Evolutionary conservation across 2,113 vertebrate genomes (phyloP), one percentile per base, ranked within the genome.

Genomic region (Thamnaconus septentrionalis): DNA sequence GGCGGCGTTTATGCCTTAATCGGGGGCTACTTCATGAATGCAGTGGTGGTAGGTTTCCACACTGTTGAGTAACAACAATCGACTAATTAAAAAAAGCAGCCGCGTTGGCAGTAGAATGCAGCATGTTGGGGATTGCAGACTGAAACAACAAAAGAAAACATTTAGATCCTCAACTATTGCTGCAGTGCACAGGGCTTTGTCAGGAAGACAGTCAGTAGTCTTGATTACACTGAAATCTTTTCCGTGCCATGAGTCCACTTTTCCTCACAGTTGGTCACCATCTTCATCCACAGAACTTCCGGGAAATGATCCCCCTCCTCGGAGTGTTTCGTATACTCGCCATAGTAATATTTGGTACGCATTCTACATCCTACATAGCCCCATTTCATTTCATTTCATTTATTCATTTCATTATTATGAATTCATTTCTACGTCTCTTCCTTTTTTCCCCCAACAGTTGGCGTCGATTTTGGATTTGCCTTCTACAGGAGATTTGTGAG

Each of bases 21-120:
- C 0, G 95, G 95, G 46, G 95, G 95, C 10, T 96, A 94, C 70
- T 95, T 97, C 53, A 97, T 96, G 94, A 96, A 97, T 11, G 90
- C 93, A 41, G 47, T 96, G 40, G 93, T 97, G 93, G 95, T 97
- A 88, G 92, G 93, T 80, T 78, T 40, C 18, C 18, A 31, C 18
- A 31, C 18, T 1, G 18, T 31, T 31, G 18, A 31, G 18, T 2
- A 31, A 31, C 18, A 31, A 31, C 18, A 31, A 31, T 31, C 2
- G 18, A 31, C 18, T 31, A 31, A 31, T 31, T 31, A 31, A 31
- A 31, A 31, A 31, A 31, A 31, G 18, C 18, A 31, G 18, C 18
- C 18, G 18, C 18, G 18, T 31, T 1, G 18, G 18, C 18, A 2
- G 2, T 31, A 31, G 18, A 31, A 31, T 31, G 18, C 18, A 31